Base-by-base conservation (phyloP, 2,888 invertebrate species). In the Crossocerus cetratus region DNA sequence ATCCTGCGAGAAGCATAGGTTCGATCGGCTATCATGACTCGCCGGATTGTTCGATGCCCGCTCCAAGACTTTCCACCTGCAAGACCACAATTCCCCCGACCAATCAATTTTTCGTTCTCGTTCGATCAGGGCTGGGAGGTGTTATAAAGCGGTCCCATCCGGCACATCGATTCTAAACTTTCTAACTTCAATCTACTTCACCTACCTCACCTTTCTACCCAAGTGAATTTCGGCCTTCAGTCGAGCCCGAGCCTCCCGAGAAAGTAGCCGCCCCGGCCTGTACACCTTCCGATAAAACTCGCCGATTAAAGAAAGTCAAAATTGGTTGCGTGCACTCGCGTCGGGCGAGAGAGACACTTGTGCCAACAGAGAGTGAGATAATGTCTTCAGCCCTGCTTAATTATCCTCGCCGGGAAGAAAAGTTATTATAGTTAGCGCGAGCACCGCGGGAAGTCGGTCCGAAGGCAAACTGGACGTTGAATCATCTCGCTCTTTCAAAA, bases 11-110 rank as follows among this genome's bases (percentile, higher is more conserved):
- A 65, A 71, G 72, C 64, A 68, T 65, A 69, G 69, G 58, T 55
- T 81, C 75, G 73, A 81, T 81, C 72, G 75, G 74, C 77, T 81
- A 75, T 79, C 81, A 69, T 81, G 81, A 81, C 82, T 81, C 42
- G 76, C 69, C 76, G 43, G 62, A 69, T 66, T 72, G 81, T 32
- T 32, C 69, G 21, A 65, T 32, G 56, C 61, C 66, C 66, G 45
- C 68, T 43, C 55, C 63, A 56, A 63, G 68, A 74, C 79, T 81
- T 76, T 79, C 70, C 82, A 81, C 79, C 77, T 81, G 77, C 69
- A 65, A 59, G 63, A 66, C 70, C 69, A 49, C 73, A 69, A 65
- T 69, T 62, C 65, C 63, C 69, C 66, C 69, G 65, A 62, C 65
- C 63, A 65, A 72, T 69, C 76, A 65, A 76, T 74, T 73, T 74